phyloP scores from a whole-genome alignment of 2,888 invertebrate species.

The Zaprionus bogoriensis region DNA sequence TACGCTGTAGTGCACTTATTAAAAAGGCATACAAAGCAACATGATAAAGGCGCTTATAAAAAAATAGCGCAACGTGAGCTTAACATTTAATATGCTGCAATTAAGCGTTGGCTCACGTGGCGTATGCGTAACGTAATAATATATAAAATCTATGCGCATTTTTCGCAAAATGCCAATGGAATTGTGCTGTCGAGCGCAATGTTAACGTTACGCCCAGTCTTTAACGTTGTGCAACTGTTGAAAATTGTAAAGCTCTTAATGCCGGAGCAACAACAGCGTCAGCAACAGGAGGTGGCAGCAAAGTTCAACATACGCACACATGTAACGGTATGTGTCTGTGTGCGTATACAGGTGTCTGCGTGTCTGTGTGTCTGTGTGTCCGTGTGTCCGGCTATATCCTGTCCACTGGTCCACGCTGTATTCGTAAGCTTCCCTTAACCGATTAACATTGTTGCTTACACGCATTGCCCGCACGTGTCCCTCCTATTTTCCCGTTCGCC shows the following conservation, averaged over 20 bases:
- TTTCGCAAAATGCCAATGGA: not conserved
- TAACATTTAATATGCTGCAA: constrained; percentile 53
- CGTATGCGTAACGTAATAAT: constrained; percentile 37
- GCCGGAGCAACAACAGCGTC: constrained; percentile 4
- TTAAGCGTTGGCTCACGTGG: constrained; percentile 38
- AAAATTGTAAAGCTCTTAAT: constrained; percentile 41
- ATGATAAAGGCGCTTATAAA: constrained; percentile 7
- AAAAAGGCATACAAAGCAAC: too few relatives aligned
- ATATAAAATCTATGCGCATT: constrained; percentile 1
- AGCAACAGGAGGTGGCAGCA: constrained; percentile 19
- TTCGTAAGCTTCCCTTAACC: constrained; percentile 33
- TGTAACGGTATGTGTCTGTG: not conserved
- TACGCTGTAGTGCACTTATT: too few relatives aligned
- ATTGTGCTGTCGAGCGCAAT: not conserved
- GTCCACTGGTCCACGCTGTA: constrained; percentile 11
- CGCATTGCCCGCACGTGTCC: constrained; percentile 15
- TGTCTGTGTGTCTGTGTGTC: constrained; percentile 3
- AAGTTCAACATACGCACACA: constrained; percentile 13
- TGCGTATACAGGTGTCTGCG: too few relatives aligned
- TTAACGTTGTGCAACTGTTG: constrained; percentile 36
- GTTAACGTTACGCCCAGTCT: not conserved
- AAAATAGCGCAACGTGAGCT: constrained; percentile 35
- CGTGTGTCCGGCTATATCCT: constrained; percentile 5
- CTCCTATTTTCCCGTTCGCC: not conserved
- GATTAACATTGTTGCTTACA: constrained; percentile 39